Evolutionary conservation across 35 echinoderm and acorn worm species (phyloP).

Genomic region (Strongylocentrotus purpuratus): DNA sequence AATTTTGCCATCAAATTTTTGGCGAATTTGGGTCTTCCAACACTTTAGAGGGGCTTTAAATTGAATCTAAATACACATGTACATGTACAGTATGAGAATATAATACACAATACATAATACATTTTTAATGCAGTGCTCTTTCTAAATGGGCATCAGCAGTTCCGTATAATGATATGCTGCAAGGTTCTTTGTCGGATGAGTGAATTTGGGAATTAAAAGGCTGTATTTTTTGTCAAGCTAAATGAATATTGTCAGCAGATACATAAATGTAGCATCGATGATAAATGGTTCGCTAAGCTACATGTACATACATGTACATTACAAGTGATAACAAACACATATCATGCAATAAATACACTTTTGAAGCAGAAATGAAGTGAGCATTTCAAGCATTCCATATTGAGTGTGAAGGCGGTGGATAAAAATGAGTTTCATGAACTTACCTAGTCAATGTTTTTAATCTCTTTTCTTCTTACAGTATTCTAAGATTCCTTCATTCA

Average conservation of each 20-base stretch:
- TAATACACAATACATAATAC: too few species aligned
- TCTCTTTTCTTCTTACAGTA: not conserved
- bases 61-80: too few species aligned
- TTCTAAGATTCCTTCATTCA: not conserved
- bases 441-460: not conserved
- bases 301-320: too few species aligned
- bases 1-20: too few species aligned
- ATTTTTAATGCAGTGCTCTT: too few species aligned
- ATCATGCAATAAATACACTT: not conserved
- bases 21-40: too few species aligned
- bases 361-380: not conserved
- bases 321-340: not conserved
- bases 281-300: not conserved
- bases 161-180: not conserved
- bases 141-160: too few species aligned
- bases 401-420: not conserved
- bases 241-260: not conserved
- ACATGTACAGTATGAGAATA: too few species aligned
- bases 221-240: not conserved
- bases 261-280: not conserved
- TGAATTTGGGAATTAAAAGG: not conserved
- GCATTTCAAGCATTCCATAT: not conserved
- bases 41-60: too few species aligned
- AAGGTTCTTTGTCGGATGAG: not conserved
- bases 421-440: not conserved